A percentile compares a stretch with the other conserved stretches of the same genome.
Conservation (phyloP, 2,797 vertebrate genomes). For the Hylomyscus alleni region DNA sequence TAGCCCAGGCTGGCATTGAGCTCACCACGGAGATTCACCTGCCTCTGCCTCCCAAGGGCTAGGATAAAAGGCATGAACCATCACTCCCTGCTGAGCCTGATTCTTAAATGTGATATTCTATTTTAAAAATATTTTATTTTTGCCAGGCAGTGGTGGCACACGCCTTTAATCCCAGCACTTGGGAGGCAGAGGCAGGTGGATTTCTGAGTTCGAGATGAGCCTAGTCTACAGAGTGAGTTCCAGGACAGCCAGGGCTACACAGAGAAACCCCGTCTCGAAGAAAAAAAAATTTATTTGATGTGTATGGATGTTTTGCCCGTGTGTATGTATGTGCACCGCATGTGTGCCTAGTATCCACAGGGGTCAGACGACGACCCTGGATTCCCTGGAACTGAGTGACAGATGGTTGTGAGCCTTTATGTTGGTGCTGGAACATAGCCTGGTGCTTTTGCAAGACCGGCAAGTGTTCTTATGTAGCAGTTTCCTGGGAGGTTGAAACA, state of each 20-base stretch:
- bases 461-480: background rate
- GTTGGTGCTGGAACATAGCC: background rate
- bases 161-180: no score
- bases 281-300: no score
- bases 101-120: background rate
- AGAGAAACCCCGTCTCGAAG: no score
- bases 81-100: background rate
- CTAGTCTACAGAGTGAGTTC: no score
- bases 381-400: background rate
- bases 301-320: background rate
- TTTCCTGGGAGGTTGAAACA: background rate
- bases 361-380: background rate
- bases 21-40: background rate
- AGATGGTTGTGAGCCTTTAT: background rate
- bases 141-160: no score
- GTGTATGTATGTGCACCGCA: background rate
- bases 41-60: background rate
- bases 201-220: no score
- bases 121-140: background rate
- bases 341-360: background rate
- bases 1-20: background rate
- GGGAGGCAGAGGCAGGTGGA: no score
- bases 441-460: background rate
- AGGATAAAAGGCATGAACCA: background rate
- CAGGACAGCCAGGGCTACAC: no score